Evolutionary conservation across 2,797 vertebrate species (phyloP).

Genomic region (Dryobates pubescens): DNA sequence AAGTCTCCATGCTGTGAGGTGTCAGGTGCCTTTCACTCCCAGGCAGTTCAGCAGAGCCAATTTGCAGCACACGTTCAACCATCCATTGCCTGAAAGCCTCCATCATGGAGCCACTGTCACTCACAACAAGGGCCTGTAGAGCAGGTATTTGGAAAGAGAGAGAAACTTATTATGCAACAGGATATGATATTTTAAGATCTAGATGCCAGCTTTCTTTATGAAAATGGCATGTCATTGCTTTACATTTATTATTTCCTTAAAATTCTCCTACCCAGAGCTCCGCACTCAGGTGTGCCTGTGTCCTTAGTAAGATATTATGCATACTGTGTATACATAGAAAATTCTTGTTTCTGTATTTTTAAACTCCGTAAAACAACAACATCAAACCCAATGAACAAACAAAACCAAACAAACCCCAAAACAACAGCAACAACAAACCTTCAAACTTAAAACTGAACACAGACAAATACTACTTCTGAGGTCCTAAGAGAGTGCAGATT

Average conservation of each 20-base stretch:
- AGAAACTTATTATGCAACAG: neutral
- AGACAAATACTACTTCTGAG: neutral
- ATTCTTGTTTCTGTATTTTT: neutral
- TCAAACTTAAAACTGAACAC: neutral
- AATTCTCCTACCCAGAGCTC: neutral
- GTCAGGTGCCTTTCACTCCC: neutral
- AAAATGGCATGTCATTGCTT: neutral
- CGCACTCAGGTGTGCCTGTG: accelerated
- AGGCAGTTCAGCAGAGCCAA: neutral
- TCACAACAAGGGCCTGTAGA: neutral
- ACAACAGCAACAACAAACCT: neutral
- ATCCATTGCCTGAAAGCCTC: neutral
- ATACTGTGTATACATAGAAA: neutral
- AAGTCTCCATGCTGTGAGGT: neutral
- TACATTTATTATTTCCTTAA: neutral
- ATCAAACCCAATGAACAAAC: no score
- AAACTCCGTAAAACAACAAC: neutral
- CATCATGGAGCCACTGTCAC: neutral
- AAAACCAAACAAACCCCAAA: no score
- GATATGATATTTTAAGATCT: neutral
- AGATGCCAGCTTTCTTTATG: neutral
- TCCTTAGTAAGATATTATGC: neutral
- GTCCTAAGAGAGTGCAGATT: neutral
- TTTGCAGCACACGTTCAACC: accelerated
- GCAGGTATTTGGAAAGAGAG: neutral